Percentiles rank a stretch among this genome's conserved stretches.
These are phyloP conservation scores for Ferrisia virgata DNA, from an alignment of 2,888 invertebrate genomes.

Conservation along the genomic window DNA sequence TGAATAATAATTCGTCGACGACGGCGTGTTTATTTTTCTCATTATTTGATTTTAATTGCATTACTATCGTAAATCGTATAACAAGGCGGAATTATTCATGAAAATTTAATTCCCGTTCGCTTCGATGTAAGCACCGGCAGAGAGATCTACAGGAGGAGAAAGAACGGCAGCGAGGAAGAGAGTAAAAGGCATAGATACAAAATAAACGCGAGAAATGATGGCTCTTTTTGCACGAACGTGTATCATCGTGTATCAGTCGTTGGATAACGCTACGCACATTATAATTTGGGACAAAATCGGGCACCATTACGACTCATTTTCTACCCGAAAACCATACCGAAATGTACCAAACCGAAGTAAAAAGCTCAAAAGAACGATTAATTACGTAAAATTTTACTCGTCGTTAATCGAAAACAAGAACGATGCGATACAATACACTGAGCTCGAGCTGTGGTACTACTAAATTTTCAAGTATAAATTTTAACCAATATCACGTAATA, in stretches of 20 bases:
- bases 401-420: not conserved
- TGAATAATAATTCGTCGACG: not conserved
- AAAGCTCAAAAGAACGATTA: not conserved
- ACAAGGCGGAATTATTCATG: not conserved
- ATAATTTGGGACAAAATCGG: not conserved
- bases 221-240: not conserved
- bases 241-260: not conserved
- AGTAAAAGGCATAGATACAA: not conserved
- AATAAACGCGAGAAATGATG: not conserved
- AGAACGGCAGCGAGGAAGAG: not conserved
- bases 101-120: not conserved
- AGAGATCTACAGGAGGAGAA: too few species aligned
- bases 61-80: not conserved
- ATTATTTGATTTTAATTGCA: not conserved
- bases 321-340: too few species aligned
- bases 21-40: not conserved
- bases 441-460: not conserved
- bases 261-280: too few species aligned
- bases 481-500: not conserved
- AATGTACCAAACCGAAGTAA: not conserved
- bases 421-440: not conserved
- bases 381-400: not conserved
- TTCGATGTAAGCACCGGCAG: too few species aligned
- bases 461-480: not conserved
- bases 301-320: not conserved